A percentile compares a stretch with the other conserved stretches of the same genome.
These are phyloP conservation scores for Epirrhoe tristata DNA, from an alignment of 2,888 invertebrate species.

Conservation along the genomic window DNA sequence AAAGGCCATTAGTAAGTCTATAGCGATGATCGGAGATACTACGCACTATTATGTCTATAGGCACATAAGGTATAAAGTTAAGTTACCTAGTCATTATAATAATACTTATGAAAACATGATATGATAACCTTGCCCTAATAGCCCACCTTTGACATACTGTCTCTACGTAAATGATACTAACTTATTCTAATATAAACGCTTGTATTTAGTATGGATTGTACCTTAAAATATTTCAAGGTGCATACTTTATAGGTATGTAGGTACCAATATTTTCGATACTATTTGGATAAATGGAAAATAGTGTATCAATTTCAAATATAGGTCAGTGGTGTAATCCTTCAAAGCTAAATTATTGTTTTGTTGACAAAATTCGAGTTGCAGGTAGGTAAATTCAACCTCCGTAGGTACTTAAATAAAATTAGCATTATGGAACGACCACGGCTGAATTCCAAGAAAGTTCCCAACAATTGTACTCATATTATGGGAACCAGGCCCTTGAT, in stretches of 20 bases:
- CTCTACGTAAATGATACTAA: conserved; percentile 14
- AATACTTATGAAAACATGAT: background rate
- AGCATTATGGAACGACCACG: no score
- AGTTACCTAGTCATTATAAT: background rate
- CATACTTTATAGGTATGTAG: background rate
- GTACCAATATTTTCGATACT: no score
- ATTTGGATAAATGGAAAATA: conserved; percentile 6
- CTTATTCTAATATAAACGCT: conserved; percentile 11
- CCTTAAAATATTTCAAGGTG: conserved; percentile 8
- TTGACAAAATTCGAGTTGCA: background rate
- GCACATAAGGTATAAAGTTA: background rate
- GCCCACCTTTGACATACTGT: conserved; percentile 5
- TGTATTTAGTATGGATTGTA: conserved; percentile 19
- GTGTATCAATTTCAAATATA: background rate
- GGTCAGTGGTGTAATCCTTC: background rate
- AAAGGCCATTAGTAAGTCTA: background rate
- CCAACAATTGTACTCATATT: no score
- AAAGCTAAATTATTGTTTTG: background rate
- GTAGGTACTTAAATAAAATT: background rate
- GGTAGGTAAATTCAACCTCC: background rate
- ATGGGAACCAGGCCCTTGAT: no score
- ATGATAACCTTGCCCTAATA: conserved; percentile 5
- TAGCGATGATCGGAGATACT: background rate
- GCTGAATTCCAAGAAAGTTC: no score
- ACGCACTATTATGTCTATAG: background rate